Base-by-base conservation (phyloP, 64 coral and sea anemone genomes). In the Actinia equina region DNA sequence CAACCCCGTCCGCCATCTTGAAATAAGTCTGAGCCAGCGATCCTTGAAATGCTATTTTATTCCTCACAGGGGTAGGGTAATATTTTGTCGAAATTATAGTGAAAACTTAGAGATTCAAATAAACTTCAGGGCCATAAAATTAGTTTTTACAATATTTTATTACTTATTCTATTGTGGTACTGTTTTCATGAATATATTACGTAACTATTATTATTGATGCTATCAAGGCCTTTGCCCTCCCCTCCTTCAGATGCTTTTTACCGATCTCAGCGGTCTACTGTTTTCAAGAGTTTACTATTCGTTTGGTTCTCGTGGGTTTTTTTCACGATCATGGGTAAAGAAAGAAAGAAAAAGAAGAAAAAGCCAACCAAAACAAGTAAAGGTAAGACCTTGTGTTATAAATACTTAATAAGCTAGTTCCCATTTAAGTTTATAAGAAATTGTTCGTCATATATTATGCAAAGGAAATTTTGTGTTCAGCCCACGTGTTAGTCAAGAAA, bases 271-370 rank as follows among this genome's bases (percentile, higher is more conserved):
- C 78, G 22, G 78, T 49, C 41, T 18, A 9, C 78, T 41, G 22
- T 8, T 74, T 74, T 6, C 22, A 74, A 74, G 11, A 74, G 30
- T 43, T 79, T 79, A 79, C 11, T 1, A 3, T 43, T 46, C 0
- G 18, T 30, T 52, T 27, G 9, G 23, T 71, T 70, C 10, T 25
- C 23, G 25, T 6, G 62, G n/a, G n/a, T n/a, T n/a, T 2, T 65
- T n/a, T n/a, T 6, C 6, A 71, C 42, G 30, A 80, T 6, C 41
- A 81, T 81, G 78, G 78, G 78, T 4, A 81, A 81, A n/a, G 78
- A 63, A 85, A 42, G 37, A 85, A 85, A 85, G 55, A 85, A 85
- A 56, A 85, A 85, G 14, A 85, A 85, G 59, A 85, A 85, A 53
- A 85, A 85, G 59, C 0, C 56, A 5, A 9, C 83, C 19, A 60